Conservation (phyloP, 2,888 invertebrate species). For the Hirtodrosophila duncani region DNA sequence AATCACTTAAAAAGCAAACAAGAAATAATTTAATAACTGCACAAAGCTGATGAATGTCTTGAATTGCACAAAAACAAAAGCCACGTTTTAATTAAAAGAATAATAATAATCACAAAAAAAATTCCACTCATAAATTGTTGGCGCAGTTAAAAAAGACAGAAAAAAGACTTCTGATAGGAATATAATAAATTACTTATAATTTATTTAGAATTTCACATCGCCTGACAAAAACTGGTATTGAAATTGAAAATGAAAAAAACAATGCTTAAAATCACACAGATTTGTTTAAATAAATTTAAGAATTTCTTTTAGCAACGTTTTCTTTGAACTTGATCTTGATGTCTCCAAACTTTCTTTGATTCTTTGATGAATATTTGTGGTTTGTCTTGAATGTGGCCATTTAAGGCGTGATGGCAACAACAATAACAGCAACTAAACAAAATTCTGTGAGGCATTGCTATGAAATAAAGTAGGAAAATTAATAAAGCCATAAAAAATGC, state of each 20-base stretch:
- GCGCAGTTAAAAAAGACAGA: not conserved
- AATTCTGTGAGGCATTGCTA: not conserved
- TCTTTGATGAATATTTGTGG: too few species aligned
- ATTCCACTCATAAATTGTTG: conserved; percentile 13
- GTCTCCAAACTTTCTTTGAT: too few species aligned
- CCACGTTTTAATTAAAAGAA: not conserved
- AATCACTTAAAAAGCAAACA: not conserved
- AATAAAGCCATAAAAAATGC: conserved; percentile 38
- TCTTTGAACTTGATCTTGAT: too few species aligned
- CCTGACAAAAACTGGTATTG: too few species aligned
- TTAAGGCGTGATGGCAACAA: conserved; percentile 25
- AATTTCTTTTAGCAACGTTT: too few species aligned
- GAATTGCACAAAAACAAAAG: not conserved
- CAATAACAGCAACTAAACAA: conserved; percentile 4
- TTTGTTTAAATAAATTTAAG: too few species aligned
- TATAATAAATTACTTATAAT: conserved; percentile 8
- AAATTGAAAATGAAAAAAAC: too few species aligned
- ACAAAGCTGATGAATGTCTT: conserved; percentile 14
- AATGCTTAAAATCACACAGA: too few species aligned
- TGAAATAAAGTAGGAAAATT: conserved; percentile 21
- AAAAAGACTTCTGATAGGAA: not conserved
- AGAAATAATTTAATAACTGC: conserved; percentile 20
- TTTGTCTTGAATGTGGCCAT: conserved; percentile 23
- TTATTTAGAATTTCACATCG: too few species aligned
- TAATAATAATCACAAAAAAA: conserved; percentile 17